These are phyloP conservation scores for Yasuhikotakia modesta DNA, from an alignment of 2,797 vertebrate species.

Conservation along the genomic window DNA sequence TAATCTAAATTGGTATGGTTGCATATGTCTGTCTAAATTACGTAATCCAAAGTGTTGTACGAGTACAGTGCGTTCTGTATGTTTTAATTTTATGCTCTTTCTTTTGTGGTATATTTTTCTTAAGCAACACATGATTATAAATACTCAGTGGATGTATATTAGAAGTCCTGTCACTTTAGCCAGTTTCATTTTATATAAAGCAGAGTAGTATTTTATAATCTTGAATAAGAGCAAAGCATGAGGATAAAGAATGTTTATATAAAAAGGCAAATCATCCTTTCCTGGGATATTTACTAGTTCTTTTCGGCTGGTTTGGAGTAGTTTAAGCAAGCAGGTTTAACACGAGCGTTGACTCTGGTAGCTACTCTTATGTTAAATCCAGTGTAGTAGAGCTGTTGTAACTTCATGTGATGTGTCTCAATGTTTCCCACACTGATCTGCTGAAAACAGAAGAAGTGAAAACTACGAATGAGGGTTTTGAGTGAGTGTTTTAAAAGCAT, in stretches of 20 bases:
- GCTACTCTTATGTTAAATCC: background rate
- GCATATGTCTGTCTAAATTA: constrained; percentile 44
- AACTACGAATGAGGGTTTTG: background rate
- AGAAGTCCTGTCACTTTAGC: constrained; percentile 46
- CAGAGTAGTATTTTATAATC: constrained; percentile 45
- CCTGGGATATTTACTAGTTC: constrained; percentile 23
- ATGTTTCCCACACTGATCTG: constrained; percentile 24
- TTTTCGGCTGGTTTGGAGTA: constrained; percentile 21
- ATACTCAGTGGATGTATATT: constrained; percentile 49
- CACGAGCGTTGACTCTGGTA: background rate
- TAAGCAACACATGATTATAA: constrained; percentile 34
- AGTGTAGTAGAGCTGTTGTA: background rate
- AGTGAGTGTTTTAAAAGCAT: background rate
- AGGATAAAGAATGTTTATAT: constrained; percentile 41
- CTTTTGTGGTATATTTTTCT: constrained; percentile 7
- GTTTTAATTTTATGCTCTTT: constrained; percentile 22
- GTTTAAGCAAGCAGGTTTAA: constrained; percentile 23
- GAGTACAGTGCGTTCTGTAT: constrained; percentile 27
- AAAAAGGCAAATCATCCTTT: constrained; percentile 38
- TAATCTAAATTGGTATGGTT: constrained; percentile 40
- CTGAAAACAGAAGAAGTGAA: background rate
- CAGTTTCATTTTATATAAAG: constrained; percentile 40
- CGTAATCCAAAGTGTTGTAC: constrained; percentile 38
- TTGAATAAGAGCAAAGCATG: constrained; percentile 17
- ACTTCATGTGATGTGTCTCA: background rate